Evolutionary conservation across 2,113 vertebrate genomes (phyloP), one percentile per base, ranked within the genome.

Genomic region (Motacilla tschutschensis): DNA sequence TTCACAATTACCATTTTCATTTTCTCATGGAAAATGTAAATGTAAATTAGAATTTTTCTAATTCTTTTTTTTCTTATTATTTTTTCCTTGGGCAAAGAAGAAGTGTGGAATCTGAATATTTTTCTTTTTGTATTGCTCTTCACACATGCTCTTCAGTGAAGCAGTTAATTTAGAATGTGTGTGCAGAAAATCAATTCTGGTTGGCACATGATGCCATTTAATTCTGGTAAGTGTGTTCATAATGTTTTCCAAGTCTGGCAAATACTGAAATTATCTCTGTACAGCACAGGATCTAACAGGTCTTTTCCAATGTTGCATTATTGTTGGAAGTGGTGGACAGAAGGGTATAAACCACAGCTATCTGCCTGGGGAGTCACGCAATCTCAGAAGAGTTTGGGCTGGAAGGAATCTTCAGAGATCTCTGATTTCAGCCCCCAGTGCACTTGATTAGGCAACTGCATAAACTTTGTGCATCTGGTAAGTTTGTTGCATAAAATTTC

Each of bases 51-150:
- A n/a, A 22, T 36, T 69, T 69, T 50, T 50, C 53, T 7, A 57
- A 6, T 12, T 46, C 0, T 17, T 14, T 58, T 58, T 76, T 73
- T 64, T 16, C 10, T 5, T 54, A 15, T 17, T 35, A 0, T 24
- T 50, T 46, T 46, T n/a, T 19, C 10, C 4, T 31, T 15, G 4
- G 10, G 11, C 1, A 15, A 51, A 33, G 33, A 55, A 64, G 48
- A 65, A 11, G 2, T 21, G 17, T 63, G 20, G 29, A 51, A 63
- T 55, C 8, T 19, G 6, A 65, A 5, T 36, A 33, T 36, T 74
- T 70, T 85, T 62, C 14, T 29, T 72, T 67, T 80, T n/a, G 0
- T 31, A 8, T 58, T 74, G 7, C 10, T 80, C 12, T 58, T 77
- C 43, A n/a, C 18, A 21, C 1, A 44, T 18, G 28, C n/a, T 53